Evolutionary conservation across 2,113 vertebrate genomes (phyloP).

Genomic region (Rhea americana): DNA sequence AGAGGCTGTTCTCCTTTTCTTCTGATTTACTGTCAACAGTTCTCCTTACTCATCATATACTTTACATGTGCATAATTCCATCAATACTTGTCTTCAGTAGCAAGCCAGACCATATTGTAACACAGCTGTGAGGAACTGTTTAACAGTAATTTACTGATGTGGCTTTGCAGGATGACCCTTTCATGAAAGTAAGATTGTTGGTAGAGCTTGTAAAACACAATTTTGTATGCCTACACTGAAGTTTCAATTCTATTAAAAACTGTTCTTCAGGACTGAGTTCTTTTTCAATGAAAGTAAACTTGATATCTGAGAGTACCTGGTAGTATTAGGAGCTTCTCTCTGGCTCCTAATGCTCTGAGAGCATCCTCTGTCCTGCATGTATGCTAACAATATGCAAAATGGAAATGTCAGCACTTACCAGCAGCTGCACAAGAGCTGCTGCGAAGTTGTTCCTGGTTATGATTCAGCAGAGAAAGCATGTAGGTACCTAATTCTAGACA

Average conservation of each 20-base stretch:
- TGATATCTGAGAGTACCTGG: background rate
- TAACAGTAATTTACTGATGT: background rate
- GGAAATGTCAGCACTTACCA: background rate
- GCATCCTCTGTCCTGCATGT: background rate
- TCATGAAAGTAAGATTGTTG: background rate
- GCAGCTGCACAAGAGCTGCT: background rate
- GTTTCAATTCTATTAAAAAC: background rate
- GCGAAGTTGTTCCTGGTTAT: background rate
- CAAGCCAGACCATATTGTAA: background rate
- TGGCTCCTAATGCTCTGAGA: background rate
- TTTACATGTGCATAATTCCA: background rate
- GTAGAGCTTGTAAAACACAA: background rate
- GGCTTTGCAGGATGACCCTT: background rate
- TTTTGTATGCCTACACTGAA: background rate
- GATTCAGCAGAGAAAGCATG: background rate
- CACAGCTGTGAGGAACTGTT: background rate
- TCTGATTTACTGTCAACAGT: background rate
- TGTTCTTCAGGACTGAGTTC: background rate
- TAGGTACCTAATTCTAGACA: background rate
- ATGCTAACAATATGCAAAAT: background rate
- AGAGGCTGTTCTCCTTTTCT: background rate
- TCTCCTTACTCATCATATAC: background rate
- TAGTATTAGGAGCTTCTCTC: background rate
- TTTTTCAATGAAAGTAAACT: background rate
- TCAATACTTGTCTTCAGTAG: background rate